Evolutionary conservation across 2,888 invertebrate species (phyloP).

Genomic region (Morpho deidamia): DNA sequence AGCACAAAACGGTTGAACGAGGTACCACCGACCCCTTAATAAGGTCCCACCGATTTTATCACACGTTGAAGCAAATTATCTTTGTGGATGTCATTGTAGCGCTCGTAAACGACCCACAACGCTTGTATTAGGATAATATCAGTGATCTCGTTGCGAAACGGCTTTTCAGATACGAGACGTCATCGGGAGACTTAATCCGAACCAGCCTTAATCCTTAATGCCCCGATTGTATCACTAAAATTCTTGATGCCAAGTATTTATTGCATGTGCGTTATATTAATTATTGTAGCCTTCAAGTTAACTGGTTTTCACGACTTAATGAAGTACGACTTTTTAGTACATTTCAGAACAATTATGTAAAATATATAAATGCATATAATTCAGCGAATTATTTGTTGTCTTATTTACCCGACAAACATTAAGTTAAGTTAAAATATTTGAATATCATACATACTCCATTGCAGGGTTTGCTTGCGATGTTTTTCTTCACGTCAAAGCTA

Average conservation of each 20-base stretch:
- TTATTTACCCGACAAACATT: too few relatives aligned
- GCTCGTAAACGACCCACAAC: conserved; percentile 57
- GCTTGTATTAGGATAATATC: conserved; percentile 61
- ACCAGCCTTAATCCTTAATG: conserved; percentile 35
- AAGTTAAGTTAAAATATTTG: too few relatives aligned
- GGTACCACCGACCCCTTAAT: conserved; percentile 37
- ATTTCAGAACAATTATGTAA: too few relatives aligned
- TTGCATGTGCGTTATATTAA: not conserved
- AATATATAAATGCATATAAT: too few relatives aligned
- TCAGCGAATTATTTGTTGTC: too few relatives aligned
- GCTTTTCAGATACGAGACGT: conserved; percentile 38
- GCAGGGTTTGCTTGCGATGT: too few relatives aligned
- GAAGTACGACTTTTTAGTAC: too few relatives aligned
- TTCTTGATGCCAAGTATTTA: conserved; percentile 15
- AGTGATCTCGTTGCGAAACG: conserved; percentile 56
- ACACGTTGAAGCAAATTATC: conserved; percentile 60
- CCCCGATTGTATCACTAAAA: conserved; percentile 36
- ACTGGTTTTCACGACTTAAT: too few relatives aligned
- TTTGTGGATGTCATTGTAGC: conserved; percentile 43
- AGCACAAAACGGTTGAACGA: conserved; percentile 41
- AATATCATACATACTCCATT: too few relatives aligned
- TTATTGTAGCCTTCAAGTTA: too few relatives aligned
- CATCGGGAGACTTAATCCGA: too few relatives aligned
- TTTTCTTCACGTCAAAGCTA: too few relatives aligned
- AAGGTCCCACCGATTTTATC: conserved; percentile 53